Percentiles rank a stretch among this genome's conserved stretches.
These are phyloP conservation scores for Chesias legatella DNA, from an alignment of 2,888 invertebrate species.

Conservation along the genomic window DNA sequence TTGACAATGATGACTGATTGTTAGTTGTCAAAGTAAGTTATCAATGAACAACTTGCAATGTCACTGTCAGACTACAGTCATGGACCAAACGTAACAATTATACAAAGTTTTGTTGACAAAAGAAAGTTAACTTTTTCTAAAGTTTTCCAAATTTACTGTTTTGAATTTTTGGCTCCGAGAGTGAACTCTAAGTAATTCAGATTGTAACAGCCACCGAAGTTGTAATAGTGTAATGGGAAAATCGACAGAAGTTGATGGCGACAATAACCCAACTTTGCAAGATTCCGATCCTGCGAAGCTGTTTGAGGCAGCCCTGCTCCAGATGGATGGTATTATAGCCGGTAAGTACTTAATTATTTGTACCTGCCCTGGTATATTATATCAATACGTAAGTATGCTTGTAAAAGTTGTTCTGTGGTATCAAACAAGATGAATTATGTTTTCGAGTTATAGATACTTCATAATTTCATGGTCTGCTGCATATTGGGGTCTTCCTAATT, in stretches of 20 bases:
- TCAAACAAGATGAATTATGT: too few relatives aligned
- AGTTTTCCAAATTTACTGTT: slow-evolving; percentile 30
- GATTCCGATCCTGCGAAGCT: slow-evolving; percentile 93
- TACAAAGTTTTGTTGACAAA: slow-evolving; percentile 65
- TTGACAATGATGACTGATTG: too few relatives aligned
- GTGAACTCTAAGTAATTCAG: slow-evolving; percentile 17
- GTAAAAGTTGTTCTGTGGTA: slow-evolving; percentile 2
- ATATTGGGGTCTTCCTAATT: slow-evolving; percentile 42
- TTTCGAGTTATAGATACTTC: too few relatives aligned
- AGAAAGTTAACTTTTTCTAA: slow-evolving; percentile 49
- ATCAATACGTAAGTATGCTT: slow-evolving; percentile 4
- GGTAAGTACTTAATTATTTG: slow-evolving; percentile 68
- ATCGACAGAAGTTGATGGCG: slow-evolving; percentile 70
- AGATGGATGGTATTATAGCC: slow-evolving; percentile 94
- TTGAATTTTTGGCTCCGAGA: slow-evolving; percentile 15
- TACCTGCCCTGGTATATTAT: not conserved
- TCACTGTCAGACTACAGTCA: too few relatives aligned
- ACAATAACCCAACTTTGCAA: slow-evolving; percentile 72
- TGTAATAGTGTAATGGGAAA: slow-evolving; percentile 64
- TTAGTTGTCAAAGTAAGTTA: too few relatives aligned
- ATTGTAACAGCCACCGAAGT: slow-evolving; percentile 9
- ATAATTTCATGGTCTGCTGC: slow-evolving; percentile 47
- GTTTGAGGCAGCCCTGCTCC: slow-evolving; percentile 91
- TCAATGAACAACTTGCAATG: too few relatives aligned
- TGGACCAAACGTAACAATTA: not conserved